These are phyloP conservation scores for Lumbricus terrestris DNA, from an alignment of 2,888 invertebrate genomes.

Conservation along the genomic window DNA sequence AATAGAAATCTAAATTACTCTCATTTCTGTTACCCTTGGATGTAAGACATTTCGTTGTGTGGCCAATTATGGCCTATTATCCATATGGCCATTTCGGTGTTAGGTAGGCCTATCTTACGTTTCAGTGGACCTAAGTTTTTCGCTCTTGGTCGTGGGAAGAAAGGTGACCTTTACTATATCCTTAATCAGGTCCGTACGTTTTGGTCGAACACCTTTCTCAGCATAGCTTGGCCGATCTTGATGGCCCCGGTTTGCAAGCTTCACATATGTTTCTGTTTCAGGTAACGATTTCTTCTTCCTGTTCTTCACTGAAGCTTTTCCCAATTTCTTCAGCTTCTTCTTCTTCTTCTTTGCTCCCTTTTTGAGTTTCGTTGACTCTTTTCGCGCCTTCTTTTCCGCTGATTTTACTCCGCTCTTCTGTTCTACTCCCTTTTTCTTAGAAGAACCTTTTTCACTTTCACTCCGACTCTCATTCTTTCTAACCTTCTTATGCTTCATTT, in stretches of 20 bases:
- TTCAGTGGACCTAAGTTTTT: background rate
- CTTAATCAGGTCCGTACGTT: background rate
- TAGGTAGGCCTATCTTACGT: conserved; percentile 3
- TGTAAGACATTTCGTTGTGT: too few species aligned
- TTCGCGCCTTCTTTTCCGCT: background rate
- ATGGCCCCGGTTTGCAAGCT: background rate
- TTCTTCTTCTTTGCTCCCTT: background rate
- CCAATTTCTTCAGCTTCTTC: background rate
- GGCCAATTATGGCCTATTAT: background rate
- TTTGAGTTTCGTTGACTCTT: background rate
- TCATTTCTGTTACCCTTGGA: too few species aligned
- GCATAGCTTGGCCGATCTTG: background rate
- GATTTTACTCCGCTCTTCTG: background rate
- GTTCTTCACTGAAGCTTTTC: too few species aligned
- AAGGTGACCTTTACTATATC: background rate
- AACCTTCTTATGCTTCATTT: too few species aligned
- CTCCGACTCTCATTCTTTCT: too few species aligned
- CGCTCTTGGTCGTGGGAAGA: background rate
- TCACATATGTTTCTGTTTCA: background rate
- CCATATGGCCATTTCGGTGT: background rate
- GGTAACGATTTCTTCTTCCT: background rate
- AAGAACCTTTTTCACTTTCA: background rate
- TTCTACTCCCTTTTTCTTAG: background rate
- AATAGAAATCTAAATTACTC: too few species aligned
- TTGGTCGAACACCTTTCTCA: background rate